phyloP scores from a whole-genome alignment of 1,140 invertebrate genomes.

The Solen grandis region DNA sequence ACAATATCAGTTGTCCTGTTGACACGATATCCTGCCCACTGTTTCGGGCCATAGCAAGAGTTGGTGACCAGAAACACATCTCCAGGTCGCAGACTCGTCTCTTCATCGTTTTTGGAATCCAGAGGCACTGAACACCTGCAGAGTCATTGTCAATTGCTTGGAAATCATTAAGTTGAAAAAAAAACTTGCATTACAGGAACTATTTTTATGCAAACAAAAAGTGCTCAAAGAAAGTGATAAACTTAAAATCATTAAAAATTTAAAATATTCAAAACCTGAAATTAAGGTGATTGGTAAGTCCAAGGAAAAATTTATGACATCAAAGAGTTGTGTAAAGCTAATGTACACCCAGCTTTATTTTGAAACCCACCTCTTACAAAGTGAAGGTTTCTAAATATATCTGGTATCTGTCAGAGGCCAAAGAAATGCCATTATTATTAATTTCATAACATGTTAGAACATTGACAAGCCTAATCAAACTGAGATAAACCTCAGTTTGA shows the following conservation, averaged over 20 bases:
- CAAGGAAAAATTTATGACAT: not conserved
- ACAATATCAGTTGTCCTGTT: not conserved
- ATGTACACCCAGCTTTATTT: too few species aligned
- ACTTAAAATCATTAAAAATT: too few species aligned
- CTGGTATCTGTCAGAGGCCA: not conserved
- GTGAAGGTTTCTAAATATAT: too few species aligned
- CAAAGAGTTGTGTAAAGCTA: too few species aligned
- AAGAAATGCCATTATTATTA: not conserved
- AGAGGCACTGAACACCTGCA: slow-evolving; percentile 21
- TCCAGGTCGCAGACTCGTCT: not conserved
- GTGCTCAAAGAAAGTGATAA: too few species aligned
- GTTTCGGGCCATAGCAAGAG: slow-evolving; percentile 1
- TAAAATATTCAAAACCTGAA: too few species aligned
- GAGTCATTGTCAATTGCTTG: not conserved
- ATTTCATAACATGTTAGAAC: not conserved
- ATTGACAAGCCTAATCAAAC: too few species aligned
- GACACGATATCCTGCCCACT: slow-evolving; percentile 8
- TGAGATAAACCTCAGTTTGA: too few species aligned
- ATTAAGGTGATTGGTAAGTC: not conserved
- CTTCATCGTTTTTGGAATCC: not conserved
- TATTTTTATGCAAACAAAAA: too few species aligned
- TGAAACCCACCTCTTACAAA: too few species aligned
- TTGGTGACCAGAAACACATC: slow-evolving; percentile 34
- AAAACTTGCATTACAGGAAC: not conserved
- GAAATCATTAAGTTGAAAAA: not conserved